These are phyloP conservation scores for Oscheius sp. DNA, from an alignment of 2,888 invertebrate species.

Conservation along the genomic window DNA sequence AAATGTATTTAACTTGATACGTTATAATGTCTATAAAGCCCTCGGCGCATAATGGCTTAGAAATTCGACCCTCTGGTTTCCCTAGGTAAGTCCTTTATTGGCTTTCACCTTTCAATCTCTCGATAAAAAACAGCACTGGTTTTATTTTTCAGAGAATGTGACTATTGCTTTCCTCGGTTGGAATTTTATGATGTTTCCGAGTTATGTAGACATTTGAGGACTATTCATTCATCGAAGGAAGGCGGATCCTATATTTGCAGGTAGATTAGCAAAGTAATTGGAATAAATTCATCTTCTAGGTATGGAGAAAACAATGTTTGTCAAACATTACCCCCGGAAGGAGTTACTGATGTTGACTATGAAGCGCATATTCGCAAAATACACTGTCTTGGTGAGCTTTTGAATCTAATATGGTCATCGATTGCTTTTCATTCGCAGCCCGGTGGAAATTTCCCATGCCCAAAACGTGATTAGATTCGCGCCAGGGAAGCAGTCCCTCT, in stretches of 20 bases:
- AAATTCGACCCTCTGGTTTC: conserved; percentile 6
- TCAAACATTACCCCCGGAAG: conserved; percentile 85
- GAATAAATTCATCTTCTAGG: conserved; percentile 71
- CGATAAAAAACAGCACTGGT: not conserved
- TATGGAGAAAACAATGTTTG: conserved; percentile 89
- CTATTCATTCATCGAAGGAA: conserved; percentile 59
- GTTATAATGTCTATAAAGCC: conserved; percentile 5
- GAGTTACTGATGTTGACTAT: conserved; percentile 86
- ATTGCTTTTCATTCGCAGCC: too few relatives aligned
- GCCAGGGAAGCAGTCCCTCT: too few relatives aligned
- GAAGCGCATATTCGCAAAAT: conserved; percentile 83
- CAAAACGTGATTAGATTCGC: too few relatives aligned
- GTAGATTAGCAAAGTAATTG: conserved; percentile 30
- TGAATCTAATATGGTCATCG: not conserved
- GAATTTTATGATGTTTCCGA: conserved; percentile 47
- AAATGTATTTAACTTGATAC: conserved; percentile 2
- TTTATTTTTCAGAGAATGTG: conserved; percentile 36
- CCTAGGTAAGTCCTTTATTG: conserved; percentile 20
- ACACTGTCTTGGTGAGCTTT: conserved; percentile 67
- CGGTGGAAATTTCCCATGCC: too few relatives aligned
- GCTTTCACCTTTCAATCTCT: not conserved
- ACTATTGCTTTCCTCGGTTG: conserved; percentile 35
- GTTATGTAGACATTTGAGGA: conserved; percentile 54
- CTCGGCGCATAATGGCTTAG: conserved; percentile 15
- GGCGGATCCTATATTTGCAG: conserved; percentile 64